A percentile compares a stretch with the other conserved stretches of the same genome.
These are phyloP conservation scores for Orchesella cincta DNA, from an alignment of 1,140 invertebrate species.

Conservation along the genomic window DNA sequence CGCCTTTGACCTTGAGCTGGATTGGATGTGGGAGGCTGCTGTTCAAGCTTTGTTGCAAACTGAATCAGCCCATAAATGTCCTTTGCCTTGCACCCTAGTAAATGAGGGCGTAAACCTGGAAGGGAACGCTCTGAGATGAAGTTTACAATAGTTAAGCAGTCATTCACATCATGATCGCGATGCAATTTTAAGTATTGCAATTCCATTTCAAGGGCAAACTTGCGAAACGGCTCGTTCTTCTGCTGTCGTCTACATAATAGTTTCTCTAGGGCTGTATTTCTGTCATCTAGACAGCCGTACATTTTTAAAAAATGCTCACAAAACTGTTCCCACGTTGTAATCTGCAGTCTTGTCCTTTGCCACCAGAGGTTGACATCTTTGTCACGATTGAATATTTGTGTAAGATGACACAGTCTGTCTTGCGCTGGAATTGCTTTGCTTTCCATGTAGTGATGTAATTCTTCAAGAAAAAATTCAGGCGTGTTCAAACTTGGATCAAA, in stretches of 20 bases:
- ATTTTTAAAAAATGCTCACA: not conserved
- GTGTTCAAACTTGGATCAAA: conserved; percentile 8
- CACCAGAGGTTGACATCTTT: not conserved
- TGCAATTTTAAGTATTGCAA: conserved; percentile 7
- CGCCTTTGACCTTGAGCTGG: no score
- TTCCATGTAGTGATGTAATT: not conserved
- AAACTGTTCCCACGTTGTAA: conserved; percentile 1
- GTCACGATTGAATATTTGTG: not conserved
- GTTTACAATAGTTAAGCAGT: not conserved
- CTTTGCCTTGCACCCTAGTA: not conserved
- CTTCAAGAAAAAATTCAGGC: not conserved
- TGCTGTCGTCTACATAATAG: not conserved
- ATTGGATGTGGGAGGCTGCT: not conserved
- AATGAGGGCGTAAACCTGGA: not conserved
- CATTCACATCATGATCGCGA: not conserved
- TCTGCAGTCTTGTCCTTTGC: not conserved
- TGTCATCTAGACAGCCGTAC: not conserved
- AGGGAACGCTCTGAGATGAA: not conserved
- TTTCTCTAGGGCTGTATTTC: not conserved
- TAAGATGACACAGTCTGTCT: not conserved
- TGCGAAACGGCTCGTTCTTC: not conserved
- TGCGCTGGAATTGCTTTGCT: not conserved
- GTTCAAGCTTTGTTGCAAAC: not conserved
- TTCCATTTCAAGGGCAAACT: conserved; percentile 20
- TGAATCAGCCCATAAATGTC: not conserved